These are phyloP conservation scores for Epistrophella euchroma DNA, from an alignment of 2,888 invertebrate species.

Conservation along the genomic window DNA sequence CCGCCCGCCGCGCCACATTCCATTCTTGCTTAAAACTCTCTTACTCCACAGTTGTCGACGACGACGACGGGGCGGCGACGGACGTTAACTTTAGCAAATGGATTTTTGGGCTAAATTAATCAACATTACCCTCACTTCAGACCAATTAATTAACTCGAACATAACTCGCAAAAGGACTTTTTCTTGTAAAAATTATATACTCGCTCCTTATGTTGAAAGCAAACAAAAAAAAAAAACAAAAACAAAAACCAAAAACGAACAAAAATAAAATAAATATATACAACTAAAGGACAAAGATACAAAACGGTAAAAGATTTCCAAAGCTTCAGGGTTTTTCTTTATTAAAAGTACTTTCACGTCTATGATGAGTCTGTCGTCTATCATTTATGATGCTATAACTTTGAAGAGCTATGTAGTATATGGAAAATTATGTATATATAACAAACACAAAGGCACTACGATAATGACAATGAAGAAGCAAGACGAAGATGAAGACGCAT, in stretches of 20 bases:
- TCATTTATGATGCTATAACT: constrained; percentile 13
- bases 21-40: no score
- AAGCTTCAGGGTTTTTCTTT: constrained; percentile 29
- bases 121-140: constrained; percentile 62
- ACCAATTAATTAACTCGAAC: constrained; percentile 63
- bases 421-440: neutral
- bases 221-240: constrained; percentile 12
- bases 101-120: constrained; percentile 61
- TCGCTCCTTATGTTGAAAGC: constrained; percentile 38
- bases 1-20: neutral
- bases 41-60: no score
- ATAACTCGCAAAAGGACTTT: constrained; percentile 39
- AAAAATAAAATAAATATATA: no score
- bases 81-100: constrained; percentile 41
- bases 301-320: constrained; percentile 31
- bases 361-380: constrained; percentile 30
- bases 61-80: neutral
- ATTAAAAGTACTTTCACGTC: constrained; percentile 57
- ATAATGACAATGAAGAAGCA: neutral
- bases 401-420: neutral
- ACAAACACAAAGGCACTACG: neutral
- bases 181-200: constrained; percentile 55
- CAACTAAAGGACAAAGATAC: constrained; percentile 3
- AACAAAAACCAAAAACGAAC: no score
- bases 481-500: constrained; percentile 13